Evolutionary conservation across 2,888 invertebrate genomes (phyloP).

Genomic region (Eremobia ochroleuca): DNA sequence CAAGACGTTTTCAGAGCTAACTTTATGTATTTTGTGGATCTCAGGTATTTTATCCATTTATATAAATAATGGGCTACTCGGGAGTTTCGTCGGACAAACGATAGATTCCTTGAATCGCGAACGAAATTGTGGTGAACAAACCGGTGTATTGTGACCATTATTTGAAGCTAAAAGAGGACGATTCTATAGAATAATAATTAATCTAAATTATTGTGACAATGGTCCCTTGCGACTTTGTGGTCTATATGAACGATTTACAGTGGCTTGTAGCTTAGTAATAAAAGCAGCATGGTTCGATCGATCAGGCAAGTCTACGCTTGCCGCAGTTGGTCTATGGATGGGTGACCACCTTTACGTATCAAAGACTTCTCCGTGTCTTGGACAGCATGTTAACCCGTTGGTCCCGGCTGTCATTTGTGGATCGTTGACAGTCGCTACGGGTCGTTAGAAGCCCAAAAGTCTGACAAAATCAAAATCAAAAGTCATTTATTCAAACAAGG

Average conservation of each 20-base stretch:
- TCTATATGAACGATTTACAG: background rate
- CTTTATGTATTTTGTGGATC: constrained; percentile 33
- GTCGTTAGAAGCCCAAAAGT: no score
- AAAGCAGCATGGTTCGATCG: no score
- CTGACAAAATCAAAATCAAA: no score
- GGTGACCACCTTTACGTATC: no score
- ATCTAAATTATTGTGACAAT: background rate
- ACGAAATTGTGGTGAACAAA: constrained; percentile 44
- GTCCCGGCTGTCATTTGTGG: no score
- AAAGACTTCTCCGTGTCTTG: no score
- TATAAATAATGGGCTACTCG: constrained; percentile 30
- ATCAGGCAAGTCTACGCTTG: no score
- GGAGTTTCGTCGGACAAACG: constrained; percentile 34
- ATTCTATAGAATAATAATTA: background rate
- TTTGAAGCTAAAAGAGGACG: background rate
- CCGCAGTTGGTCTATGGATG: no score
- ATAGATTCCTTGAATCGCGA: constrained; percentile 51
- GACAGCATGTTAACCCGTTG: no score
- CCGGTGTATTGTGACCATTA: constrained; percentile 29
- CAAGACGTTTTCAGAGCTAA: constrained; percentile 19
- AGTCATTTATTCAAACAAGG: no score
- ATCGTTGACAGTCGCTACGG: no score
- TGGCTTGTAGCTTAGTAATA: no score
- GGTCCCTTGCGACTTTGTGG: background rate
- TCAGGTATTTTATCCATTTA: constrained; percentile 35